Conservation (phyloP, 2,113 vertebrate species). For the Forbesichthys papilliferus region DNA sequence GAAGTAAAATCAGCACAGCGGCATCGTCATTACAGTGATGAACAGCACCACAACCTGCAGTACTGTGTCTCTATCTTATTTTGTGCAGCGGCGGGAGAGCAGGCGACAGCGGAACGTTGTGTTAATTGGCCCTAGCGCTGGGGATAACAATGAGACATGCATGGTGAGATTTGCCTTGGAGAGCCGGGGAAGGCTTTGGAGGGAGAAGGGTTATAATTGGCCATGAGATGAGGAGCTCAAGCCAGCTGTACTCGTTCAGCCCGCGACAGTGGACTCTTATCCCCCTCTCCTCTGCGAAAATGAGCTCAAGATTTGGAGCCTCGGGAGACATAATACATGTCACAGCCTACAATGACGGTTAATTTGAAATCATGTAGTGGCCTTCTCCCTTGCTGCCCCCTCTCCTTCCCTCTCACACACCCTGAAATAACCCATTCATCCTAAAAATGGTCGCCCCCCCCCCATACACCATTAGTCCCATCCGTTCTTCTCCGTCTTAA, state of each 20-base stretch:
- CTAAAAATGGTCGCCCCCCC: slow-evolving; percentile 70
- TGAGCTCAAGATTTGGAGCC: slow-evolving; percentile 76
- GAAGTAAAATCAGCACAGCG: slow-evolving; percentile 26
- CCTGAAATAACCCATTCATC: slow-evolving; percentile 71
- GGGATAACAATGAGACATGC: slow-evolving; percentile 67
- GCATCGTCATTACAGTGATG: slow-evolving; percentile 28
- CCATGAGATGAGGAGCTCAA: slow-evolving; percentile 70
- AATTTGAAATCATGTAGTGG: slow-evolving; percentile 77
- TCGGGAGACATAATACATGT: slow-evolving; percentile 75
- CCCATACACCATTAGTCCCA: slow-evolving; percentile 66
- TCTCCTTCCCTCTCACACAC: slow-evolving; percentile 17
- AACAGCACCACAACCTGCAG: slow-evolving; percentile 21
- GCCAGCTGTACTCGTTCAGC: slow-evolving; percentile 65
- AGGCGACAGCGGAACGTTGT: slow-evolving; percentile 56
- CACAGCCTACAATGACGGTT: slow-evolving; percentile 77
- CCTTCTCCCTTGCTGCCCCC: slow-evolving; percentile 48
- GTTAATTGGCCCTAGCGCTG: slow-evolving; percentile 70
- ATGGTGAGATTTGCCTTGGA: slow-evolving; percentile 65
- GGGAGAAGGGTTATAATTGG: slow-evolving; percentile 73
- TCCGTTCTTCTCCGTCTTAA: slow-evolving; percentile 60
- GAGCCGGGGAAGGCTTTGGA: slow-evolving; percentile 65
- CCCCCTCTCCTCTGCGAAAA: slow-evolving; percentile 73
- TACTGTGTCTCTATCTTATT: slow-evolving; percentile 38
- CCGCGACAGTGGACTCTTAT: slow-evolving; percentile 71
- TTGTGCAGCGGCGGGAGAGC: slow-evolving; percentile 22